Conservation (phyloP, 1,140 invertebrate genomes). For the Glossosoma conforme region DNA sequence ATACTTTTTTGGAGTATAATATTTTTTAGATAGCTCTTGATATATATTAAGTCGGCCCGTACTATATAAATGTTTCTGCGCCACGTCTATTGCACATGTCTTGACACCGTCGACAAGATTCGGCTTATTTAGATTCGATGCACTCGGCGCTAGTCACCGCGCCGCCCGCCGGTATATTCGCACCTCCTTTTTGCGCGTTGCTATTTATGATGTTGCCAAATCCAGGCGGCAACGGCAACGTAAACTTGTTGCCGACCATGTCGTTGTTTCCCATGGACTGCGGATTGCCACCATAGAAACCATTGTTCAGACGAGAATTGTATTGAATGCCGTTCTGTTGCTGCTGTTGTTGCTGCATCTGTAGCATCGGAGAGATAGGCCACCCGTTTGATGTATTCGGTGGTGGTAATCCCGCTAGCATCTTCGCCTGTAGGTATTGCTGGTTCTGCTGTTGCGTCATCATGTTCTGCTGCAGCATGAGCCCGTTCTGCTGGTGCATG, state of each 20-base stretch:
- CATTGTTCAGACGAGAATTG: conserved; percentile 11
- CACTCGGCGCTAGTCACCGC: conserved; percentile 42
- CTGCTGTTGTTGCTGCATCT: too few relatives aligned
- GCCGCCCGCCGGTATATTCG: too few relatives aligned
- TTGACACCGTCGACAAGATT: too few relatives aligned
- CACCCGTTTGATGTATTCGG: too few relatives aligned
- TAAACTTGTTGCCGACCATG: conserved; percentile 26
- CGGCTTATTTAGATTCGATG: conserved; percentile 48
- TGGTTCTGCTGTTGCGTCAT: conserved; percentile 33
- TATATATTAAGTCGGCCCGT: too few relatives aligned
- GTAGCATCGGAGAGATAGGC: too few relatives aligned
- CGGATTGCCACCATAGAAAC: conserved; percentile 19
- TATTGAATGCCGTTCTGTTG: background rate
- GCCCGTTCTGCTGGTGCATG: conserved; percentile 36
- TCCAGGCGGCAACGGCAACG: conserved; percentile 44
- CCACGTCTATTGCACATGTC: too few relatives aligned
- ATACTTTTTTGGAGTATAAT: too few relatives aligned
- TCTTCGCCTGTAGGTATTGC: conserved; percentile 15
- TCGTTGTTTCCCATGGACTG: conserved; percentile 15
- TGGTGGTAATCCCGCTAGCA: too few relatives aligned
- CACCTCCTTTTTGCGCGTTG: too few relatives aligned
- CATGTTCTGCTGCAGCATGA: conserved; percentile 42
- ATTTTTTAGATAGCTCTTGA: too few relatives aligned
- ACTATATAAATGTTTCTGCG: too few relatives aligned
- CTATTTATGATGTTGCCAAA: conserved; percentile 42